Evolutionary conservation across 2,888 invertebrate genomes (phyloP).

Genomic region (Hirtodrosophila confusa): DNA sequence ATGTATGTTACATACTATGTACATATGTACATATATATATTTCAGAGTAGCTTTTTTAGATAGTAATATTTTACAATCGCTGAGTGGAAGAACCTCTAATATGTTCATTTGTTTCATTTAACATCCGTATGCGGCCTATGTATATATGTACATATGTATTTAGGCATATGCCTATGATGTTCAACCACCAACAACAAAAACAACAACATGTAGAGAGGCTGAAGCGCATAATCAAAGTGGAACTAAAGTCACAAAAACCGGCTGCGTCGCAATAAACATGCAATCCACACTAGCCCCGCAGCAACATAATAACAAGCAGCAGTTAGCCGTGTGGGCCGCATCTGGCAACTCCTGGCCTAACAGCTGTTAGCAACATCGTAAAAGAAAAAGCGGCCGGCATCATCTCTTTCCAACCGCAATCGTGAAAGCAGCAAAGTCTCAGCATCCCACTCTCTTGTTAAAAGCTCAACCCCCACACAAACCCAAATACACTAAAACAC

Average conservation of each 20-base stretch:
- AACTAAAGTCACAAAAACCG: constrained; percentile 50
- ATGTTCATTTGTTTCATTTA: not conserved
- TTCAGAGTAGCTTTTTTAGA: too few species aligned
- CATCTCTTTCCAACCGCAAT: constrained; percentile 21
- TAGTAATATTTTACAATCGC: too few species aligned
- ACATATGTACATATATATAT: too few species aligned
- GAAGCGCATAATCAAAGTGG: constrained; percentile 38
- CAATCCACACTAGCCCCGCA: constrained; percentile 43
- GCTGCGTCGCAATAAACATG: constrained; percentile 48
- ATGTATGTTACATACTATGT: too few species aligned
- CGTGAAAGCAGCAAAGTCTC: constrained; percentile 28
- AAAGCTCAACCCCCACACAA: constrained; percentile 26
- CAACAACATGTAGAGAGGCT: constrained; percentile 5
- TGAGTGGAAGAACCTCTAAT: too few species aligned
- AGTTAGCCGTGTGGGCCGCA: constrained; percentile 41
- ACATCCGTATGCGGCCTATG: not conserved
- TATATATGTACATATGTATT: constrained; percentile 1
- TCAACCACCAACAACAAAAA: constrained; percentile 33
- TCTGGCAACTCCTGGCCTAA: too few species aligned
- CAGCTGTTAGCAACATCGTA: constrained; percentile 44
- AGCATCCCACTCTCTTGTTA: constrained; percentile 38
- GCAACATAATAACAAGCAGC: constrained; percentile 46
- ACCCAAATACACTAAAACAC: constrained; percentile 3
- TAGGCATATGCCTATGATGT: too few species aligned
- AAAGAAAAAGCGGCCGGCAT: constrained; percentile 41